A percentile compares a stretch with the other conserved stretches of the same genome.
Conservation (phyloP, 2,797 vertebrate species). For the Lerista edwardsae region DNA sequence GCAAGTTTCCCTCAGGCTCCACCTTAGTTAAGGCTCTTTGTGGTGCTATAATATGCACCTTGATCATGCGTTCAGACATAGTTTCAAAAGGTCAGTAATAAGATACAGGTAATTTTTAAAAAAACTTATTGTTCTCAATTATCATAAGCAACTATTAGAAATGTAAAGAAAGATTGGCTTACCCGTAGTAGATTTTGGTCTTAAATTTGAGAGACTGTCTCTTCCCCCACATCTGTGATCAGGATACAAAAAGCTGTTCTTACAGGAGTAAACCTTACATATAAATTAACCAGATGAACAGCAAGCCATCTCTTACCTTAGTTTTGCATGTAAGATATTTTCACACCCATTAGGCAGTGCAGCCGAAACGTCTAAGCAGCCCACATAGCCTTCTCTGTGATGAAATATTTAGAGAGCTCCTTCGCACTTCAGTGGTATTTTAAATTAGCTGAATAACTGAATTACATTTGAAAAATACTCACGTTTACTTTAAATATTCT, state of each 20-base stretch:
- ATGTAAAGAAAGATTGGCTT: slow-evolving; percentile 5
- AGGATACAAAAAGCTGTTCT: slow-evolving; percentile 20
- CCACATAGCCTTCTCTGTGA: slow-evolving; percentile 35
- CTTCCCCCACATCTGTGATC: slow-evolving; percentile 2
- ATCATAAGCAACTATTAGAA: background rate
- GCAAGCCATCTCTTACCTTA: slow-evolving; percentile 49
- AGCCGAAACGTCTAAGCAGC: slow-evolving; percentile 24
- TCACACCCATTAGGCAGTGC: slow-evolving; percentile 56
- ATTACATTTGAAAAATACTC: slow-evolving; percentile 41
- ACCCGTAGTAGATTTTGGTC: slow-evolving; percentile 23
- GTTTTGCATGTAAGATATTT: slow-evolving; percentile 44
- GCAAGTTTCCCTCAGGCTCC: too few relatives aligned
- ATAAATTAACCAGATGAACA: slow-evolving; percentile 43
- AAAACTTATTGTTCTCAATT: background rate
- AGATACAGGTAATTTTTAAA: too few relatives aligned
- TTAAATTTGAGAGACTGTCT: background rate
- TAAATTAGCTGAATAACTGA: slow-evolving; percentile 53
- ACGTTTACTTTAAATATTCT: slow-evolving; percentile 11
- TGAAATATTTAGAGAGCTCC: slow-evolving; percentile 63
- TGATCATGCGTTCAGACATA: background rate
- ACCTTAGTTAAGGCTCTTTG: too few relatives aligned
- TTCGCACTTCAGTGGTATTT: slow-evolving; percentile 51
- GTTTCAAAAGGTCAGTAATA: slow-evolving; percentile 17
- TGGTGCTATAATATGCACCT: too few relatives aligned
- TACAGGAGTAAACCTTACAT: slow-evolving; percentile 37